Evolutionary conservation across 2,888 invertebrate genomes (phyloP), one percentile per base, ranked within the genome.

Genomic region (Bellardia bayeri): DNA sequence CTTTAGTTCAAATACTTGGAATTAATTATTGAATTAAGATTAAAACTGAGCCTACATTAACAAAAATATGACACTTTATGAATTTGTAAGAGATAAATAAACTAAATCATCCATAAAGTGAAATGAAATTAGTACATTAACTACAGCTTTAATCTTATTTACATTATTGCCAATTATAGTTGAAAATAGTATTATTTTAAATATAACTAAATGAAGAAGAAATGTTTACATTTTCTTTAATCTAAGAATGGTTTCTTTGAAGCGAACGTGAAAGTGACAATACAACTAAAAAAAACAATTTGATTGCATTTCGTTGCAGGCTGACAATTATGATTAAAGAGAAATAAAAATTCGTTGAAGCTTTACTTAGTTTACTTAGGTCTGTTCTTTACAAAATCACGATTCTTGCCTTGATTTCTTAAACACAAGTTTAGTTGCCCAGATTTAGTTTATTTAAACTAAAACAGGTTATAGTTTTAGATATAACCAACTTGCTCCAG

Each of bases 1-100:
- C 49, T 76, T 76, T 72, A 33, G 64, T 78, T 72, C 7, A 30
- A 7, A 72, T 8, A 14, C 11, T 58, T 37, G n/a, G 33, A 63
- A 16, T 54, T 37, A 30, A n/a, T 2, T 9, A 4, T 13, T 33
- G n/a, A 49, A 23, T 33, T 37, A 66, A 11, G 14, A 3, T 42
- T 63, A 40, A 61, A 51, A n/a, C 56, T 33, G 56, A n/a, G 33
- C 8, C 45, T 45, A 69, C n/a, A 33, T 13, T 16, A n/a, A 63
- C 4, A 16, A 16, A 16, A 54, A 54, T 9, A 30, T 30, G 40
- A 45, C 3, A 58, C 4, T 42, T 72, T 42, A 30, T n/a, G 5
- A 16, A 56, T 16, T 56, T 56, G 8, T 56, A 5, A 56, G 23
- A 56, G 56, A 23, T 56, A n/a, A 51, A 51, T 3, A 13, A 7